phyloP scores from a whole-genome alignment of 1,140 invertebrate genomes.

The Macrobrachium rosenbergii region DNA sequence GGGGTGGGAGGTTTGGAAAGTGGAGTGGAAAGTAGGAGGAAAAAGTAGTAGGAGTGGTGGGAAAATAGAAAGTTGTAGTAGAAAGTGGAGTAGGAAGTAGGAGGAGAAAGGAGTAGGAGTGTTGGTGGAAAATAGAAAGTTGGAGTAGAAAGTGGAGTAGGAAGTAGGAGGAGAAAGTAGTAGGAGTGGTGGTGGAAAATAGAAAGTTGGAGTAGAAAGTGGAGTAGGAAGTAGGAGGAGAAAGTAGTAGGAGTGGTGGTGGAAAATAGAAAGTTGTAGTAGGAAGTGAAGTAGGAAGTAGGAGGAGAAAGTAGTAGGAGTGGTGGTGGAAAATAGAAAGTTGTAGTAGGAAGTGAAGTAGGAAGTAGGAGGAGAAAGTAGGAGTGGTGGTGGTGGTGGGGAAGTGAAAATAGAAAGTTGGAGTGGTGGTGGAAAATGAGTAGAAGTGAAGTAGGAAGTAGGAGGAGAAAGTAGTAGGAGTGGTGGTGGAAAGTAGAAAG shows the following conservation, averaged over 20 bases:
- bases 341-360: not conserved
- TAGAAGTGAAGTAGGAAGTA: not conserved
- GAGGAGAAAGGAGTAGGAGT: not conserved
- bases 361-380: not conserved
- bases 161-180: not conserved
- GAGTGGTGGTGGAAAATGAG: not conserved
- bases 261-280: not conserved
- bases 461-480: not conserved
- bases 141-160: not conserved
- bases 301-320: constrained; percentile 69
- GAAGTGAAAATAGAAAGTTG: not conserved
- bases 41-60: not conserved
- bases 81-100: not conserved
- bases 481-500: not conserved
- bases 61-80: not conserved
- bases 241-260: not conserved
- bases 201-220: not conserved
- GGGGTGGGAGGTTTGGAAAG: constrained; percentile 72
- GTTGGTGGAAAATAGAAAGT: not conserved
- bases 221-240: not conserved
- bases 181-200: not conserved
- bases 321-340: constrained; percentile 68
- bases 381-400: too few relatives aligned
- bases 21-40: not conserved
- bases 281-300: not conserved